These are phyloP conservation scores for Hippolais icterina DNA, from an alignment of 2,113 vertebrate genomes.

Conservation along the genomic window DNA sequence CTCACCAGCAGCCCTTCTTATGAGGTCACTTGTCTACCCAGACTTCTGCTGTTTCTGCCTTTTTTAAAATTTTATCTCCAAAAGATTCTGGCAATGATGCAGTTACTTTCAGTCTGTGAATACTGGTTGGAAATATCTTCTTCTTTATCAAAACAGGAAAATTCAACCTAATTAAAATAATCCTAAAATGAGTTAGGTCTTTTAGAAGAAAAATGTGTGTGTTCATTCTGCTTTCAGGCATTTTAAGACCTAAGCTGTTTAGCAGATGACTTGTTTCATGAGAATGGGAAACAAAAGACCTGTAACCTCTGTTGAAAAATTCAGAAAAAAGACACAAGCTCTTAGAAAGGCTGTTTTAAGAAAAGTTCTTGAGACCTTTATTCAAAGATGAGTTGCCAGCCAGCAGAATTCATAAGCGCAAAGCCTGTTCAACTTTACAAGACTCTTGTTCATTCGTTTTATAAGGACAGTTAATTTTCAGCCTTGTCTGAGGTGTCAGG, in stretches of 20 bases:
- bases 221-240: not conserved
- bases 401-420: not conserved
- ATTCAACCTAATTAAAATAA: not conserved
- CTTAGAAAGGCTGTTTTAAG: not conserved
- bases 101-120: not conserved
- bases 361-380: not conserved
- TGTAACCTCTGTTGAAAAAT: not conserved
- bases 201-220: not conserved
- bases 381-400: not conserved
- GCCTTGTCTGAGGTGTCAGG: conserved; percentile 33
- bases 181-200: not conserved
- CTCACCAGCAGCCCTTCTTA: not conserved
- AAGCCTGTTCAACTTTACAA: not conserved
- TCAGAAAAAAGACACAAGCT: not conserved
- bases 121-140: not conserved
- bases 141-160: not conserved
- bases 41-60: not conserved
- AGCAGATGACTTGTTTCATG: conserved; percentile 29
- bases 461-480: conserved; percentile 35
- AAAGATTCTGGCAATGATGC: not conserved
- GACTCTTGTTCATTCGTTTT: not conserved
- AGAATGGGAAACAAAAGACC: not conserved
- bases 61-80: not conserved
- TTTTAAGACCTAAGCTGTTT: conserved; percentile 34
- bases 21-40: not conserved